Base-by-base conservation (phyloP, 2,113 vertebrate species). In the Centropus unirufus region DNA sequence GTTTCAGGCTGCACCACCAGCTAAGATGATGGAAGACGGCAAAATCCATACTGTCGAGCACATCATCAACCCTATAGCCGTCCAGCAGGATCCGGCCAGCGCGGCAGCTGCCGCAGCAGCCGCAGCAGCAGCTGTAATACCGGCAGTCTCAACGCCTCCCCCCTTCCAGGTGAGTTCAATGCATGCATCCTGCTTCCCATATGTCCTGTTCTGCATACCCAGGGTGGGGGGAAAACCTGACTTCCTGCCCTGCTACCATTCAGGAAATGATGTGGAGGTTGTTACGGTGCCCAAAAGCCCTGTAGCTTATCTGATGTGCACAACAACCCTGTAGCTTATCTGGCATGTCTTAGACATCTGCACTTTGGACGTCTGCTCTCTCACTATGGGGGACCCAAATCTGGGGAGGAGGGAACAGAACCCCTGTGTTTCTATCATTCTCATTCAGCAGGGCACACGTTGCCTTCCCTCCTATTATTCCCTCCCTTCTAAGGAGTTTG, bases 11-110 rank as follows among this genome's bases (percentile, higher is more conserved):
- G 97, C 98, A 9, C 98, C 98, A 0, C 94, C 98, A 13, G 98
- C 98, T 89, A 99, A 99, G 93, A 97, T 99, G 92, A 98, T 99
- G 57, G 99, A 99, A 97, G 99, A 99, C 2, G 99, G 99, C 32
- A 99, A 99, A 97, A 98, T 99, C 80, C 99, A 99, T 52, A 39
- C 98, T 1, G 97, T 99, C 55, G 99, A 99, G 95, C 99, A 99
- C 94, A 98, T 99, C 91, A 98, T 99, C 70, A 99, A 99, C 96
- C 99, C 99, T 54, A 98, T 99, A 78, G 97, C 99, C 0, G 98
- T 99, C 74, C 99, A 99, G 93, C 98, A 99, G 61, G 99, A 99
- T 86, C 99, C 98, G 4, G 97, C 98, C 40, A 96, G 96, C 0
- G 96, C 97, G 0, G 96, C 98, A 2, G 98, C 97, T 0, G 98